Evolutionary conservation across 2,888 invertebrate genomes (phyloP).

Genomic region (Oeneis ivallda): DNA sequence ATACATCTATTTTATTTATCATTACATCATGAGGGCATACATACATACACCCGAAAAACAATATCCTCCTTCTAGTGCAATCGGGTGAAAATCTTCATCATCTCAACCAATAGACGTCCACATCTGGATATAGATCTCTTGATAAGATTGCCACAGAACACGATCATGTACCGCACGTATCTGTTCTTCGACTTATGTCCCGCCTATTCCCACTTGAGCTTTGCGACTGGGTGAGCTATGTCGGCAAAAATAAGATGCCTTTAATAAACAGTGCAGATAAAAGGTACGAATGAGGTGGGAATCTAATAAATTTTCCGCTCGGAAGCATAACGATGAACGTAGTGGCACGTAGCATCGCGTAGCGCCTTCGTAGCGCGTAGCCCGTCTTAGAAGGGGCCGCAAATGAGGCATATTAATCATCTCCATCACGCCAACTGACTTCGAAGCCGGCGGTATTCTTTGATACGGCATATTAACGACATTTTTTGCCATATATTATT

Average conservation of each 20-base stretch:
- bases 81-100: no score
- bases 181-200: no score
- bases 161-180: no score
- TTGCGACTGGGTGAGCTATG: no score
- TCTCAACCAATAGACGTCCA: no score
- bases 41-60: no score
- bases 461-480: constrained; percentile 59
- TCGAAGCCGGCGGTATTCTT: constrained; percentile 68
- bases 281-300: constrained; percentile 74
- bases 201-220: neutral
- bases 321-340: constrained; percentile 78
- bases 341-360: constrained; percentile 69
- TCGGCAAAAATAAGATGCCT: constrained; percentile 48
- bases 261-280: constrained; percentile 75
- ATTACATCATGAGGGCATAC: no score
- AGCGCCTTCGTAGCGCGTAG: constrained; percentile 50
- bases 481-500: constrained; percentile 48
- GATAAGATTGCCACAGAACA: no score
- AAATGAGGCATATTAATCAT: constrained; percentile 81
- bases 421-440: constrained; percentile 74
- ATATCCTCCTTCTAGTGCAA: no score
- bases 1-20: no score
- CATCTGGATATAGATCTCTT: no score
- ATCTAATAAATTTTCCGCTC: constrained; percentile 76
- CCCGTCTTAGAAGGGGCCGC: constrained; percentile 57